Evolutionary conservation across 35 echinoderm and acorn worm genomes (phyloP), one percentile per base, ranked within the genome.

Genomic region (Apostichopus californicus): DNA sequence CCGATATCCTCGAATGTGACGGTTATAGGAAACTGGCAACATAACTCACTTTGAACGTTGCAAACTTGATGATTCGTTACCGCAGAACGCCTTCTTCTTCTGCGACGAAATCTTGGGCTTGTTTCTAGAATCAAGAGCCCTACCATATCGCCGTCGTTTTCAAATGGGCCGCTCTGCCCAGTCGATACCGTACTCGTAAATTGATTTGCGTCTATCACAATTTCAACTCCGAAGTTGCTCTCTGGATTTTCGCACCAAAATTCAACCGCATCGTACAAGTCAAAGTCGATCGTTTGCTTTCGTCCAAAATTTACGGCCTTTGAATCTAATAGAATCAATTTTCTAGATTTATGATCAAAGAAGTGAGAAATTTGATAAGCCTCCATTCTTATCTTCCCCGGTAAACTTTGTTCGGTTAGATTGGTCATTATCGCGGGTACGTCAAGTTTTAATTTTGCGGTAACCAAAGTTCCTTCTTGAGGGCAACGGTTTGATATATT

Each of bases 211-310:
- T 85, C 81, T 17, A 85, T 85, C 20, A 60, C 8, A 55, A 85
- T 55, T 7, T 85, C 81, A 21, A 85, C 24, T 22, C 81, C 81
- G 21, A 60, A 25, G 22, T 85, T 85, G 7, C 54, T 58, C 18
- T 59, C 11, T 58, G n/a, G 56, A 22, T 85, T 17, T 58, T 85
- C 54, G 55, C 57, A 59, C 81, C 81, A 85, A 58, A 54, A 85
- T 20, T 52, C 15, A 22, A 85, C 81, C 18, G 21, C 81, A 59
- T 85, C 81, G 5, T 58, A 52, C 7, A 85, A 56, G 24, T 60
- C 55, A 55, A 85, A 59, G 6, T 85, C 13, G 3, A 85, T 3
- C 56, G 17, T 5, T 56, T 59, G 12, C 7, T 17, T 10, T 56
- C 58, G 25, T 20, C 81, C 81, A 60, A 58, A 58, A 23, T 54